phyloP scores from a whole-genome alignment of 2,113 vertebrate species.

The Climacteris rufus region DNA sequence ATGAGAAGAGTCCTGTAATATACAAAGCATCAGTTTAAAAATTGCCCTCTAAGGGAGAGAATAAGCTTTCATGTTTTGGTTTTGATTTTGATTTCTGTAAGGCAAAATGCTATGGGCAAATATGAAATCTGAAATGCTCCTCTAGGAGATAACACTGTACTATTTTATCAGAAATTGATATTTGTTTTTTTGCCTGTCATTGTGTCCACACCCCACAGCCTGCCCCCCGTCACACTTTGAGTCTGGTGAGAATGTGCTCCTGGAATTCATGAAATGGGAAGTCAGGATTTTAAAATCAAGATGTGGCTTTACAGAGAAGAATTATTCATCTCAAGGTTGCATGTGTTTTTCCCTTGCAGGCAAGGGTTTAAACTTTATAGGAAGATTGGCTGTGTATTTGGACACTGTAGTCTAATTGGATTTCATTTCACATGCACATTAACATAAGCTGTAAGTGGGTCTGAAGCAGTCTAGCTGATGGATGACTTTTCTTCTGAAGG shows the following conservation, averaged over 20 bases:
- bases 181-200: neutral
- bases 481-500: neutral
- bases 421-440: neutral
- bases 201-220: neutral
- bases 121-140: neutral
- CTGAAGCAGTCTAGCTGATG: neutral
- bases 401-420: neutral
- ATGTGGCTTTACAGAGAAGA: neutral
- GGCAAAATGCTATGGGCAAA: neutral
- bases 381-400: neutral
- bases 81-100: neutral
- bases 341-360: neutral
- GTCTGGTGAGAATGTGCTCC: neutral
- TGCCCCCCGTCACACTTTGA: fast-evolving
- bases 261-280: neutral
- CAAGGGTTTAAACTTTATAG: neutral
- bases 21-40: neutral
- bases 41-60: neutral
- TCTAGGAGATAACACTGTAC: neutral
- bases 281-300: neutral
- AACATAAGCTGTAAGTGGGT: neutral
- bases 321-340: neutral
- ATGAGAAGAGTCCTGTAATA: neutral
- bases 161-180: neutral
- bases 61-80: neutral